Percentiles rank a stretch among this genome's conserved stretches.
phyloP scores from a whole-genome alignment of 2,113 vertebrate species.

The Platysteira castanea region DNA sequence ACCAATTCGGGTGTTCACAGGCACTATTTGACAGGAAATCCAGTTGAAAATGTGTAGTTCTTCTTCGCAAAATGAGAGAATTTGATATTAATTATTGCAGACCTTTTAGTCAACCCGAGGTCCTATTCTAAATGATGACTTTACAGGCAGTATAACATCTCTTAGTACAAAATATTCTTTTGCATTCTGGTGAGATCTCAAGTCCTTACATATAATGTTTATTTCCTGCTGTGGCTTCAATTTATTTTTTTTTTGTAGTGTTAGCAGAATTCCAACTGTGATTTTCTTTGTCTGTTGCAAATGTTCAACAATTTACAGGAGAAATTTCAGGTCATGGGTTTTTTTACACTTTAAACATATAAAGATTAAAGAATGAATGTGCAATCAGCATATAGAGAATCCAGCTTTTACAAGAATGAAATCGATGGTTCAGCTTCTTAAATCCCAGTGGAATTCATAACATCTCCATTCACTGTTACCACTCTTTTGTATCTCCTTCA shows the following conservation, averaged over 20 bases:
- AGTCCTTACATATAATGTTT: conserved; percentile 18
- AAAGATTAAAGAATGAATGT: conserved; percentile 65
- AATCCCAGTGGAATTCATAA: conserved; percentile 41
- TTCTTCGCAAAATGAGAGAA: conserved; percentile 24
- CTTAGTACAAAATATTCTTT: conserved; percentile 46
- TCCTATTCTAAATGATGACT: conserved; percentile 27
- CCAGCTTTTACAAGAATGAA: conserved; percentile 35
- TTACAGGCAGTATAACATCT: conserved; percentile 3
- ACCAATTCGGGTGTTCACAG: background rate
- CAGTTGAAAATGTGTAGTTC: background rate
- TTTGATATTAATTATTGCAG: conserved; percentile 48
- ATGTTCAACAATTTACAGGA: conserved; percentile 60
- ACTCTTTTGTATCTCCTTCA: conserved; percentile 38
- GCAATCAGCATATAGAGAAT: conserved; percentile 55
- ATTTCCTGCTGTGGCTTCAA: conserved; percentile 28
- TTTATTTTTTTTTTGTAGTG: conserved; percentile 58
- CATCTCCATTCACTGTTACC: conserved; percentile 35
- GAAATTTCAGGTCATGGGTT: background rate
- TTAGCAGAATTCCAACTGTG: conserved; percentile 56
- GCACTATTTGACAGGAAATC: background rate
- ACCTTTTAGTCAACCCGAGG: conserved; percentile 6
- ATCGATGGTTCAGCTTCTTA: conserved; percentile 51
- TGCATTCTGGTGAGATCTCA: conserved; percentile 19
- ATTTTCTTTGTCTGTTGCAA: conserved; percentile 65
- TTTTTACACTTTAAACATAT: conserved; percentile 48